A percentile compares a stretch with the other conserved stretches of the same genome.
These are phyloP conservation scores for Hedychridium roseum DNA, from an alignment of 2,888 invertebrate genomes.

Conservation along the genomic window DNA sequence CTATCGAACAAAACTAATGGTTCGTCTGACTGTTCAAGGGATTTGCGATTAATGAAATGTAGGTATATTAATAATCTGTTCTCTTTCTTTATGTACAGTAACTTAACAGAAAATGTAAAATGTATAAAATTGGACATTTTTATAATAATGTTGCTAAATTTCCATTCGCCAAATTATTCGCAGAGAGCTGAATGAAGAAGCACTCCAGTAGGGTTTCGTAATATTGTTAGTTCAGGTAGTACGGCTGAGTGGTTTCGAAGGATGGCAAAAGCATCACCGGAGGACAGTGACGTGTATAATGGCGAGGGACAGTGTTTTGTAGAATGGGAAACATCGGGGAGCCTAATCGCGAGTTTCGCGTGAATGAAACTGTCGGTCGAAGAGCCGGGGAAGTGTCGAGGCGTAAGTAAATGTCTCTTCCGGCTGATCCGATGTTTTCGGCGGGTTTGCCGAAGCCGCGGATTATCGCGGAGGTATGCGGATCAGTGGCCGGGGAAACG, in stretches of 20 bases:
- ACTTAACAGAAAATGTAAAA: no score
- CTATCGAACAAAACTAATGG: no score
- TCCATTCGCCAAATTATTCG: background rate
- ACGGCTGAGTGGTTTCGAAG: slow-evolving; percentile 1
- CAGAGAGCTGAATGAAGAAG: no score
- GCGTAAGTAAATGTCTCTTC: slow-evolving; percentile 39
- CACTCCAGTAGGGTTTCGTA: no score
- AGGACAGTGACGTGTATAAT: no score
- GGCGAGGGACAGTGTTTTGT: slow-evolving; percentile 2
- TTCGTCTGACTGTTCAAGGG: no score
- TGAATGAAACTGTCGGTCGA: background rate
- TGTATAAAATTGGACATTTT: background rate
- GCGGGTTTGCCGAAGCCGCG: slow-evolving; percentile 27
- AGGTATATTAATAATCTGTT: no score
- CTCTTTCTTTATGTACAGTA: no score
- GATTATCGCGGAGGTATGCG: slow-evolving; percentile 34
- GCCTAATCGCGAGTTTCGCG: background rate
- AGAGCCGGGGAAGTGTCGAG: slow-evolving; percentile 37
- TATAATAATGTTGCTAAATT: background rate
- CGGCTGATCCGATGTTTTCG: slow-evolving; percentile 49
- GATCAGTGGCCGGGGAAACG: slow-evolving; percentile 17
- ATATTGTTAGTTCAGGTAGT: no score
- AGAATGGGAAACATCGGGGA: slow-evolving; percentile 7
- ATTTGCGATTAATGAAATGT: no score
- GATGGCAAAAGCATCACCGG: no score